Percentiles rank a stretch among this genome's conserved stretches.
These are phyloP conservation scores for Rhincodon typus DNA, from an alignment of 2,797 vertebrate species.

Conservation along the genomic window DNA sequence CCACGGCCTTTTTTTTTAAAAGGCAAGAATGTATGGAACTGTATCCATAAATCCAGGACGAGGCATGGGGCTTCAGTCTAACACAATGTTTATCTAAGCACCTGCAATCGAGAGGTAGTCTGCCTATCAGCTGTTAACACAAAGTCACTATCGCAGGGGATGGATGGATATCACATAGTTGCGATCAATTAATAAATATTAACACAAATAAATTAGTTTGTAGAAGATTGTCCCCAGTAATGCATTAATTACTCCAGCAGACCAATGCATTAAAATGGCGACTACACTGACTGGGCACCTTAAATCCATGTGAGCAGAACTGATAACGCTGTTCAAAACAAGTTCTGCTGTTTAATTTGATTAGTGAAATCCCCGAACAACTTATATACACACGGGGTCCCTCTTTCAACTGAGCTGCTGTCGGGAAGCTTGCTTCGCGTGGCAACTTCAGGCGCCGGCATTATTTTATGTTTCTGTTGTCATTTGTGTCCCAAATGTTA, in stretches of 20 bases:
- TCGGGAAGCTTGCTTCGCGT: background rate
- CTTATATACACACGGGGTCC: background rate
- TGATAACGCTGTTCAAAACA: background rate
- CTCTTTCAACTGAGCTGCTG: background rate
- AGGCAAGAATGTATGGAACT: background rate
- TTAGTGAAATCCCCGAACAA: background rate
- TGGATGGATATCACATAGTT: background rate
- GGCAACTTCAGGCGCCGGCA: background rate
- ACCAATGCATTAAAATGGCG: background rate
- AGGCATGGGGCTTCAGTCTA: background rate
- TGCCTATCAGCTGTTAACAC: background rate
- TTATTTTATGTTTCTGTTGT: conserved; percentile 12
- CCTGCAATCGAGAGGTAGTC: background rate
- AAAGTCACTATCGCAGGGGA: background rate
- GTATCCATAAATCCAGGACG: background rate
- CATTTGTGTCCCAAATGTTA: background rate
- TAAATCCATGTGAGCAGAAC: background rate
- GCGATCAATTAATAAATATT: conserved; percentile 2
- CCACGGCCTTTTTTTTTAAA: background rate
- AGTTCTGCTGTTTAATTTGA: too few relatives aligned
- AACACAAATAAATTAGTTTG: background rate
- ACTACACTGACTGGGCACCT: background rate
- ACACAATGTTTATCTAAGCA: background rate
- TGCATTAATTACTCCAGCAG: background rate
- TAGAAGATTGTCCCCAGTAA: background rate